Evolutionary conservation across 1,140 invertebrate genomes (phyloP).

Genomic region (Phymastichus coffea): DNA sequence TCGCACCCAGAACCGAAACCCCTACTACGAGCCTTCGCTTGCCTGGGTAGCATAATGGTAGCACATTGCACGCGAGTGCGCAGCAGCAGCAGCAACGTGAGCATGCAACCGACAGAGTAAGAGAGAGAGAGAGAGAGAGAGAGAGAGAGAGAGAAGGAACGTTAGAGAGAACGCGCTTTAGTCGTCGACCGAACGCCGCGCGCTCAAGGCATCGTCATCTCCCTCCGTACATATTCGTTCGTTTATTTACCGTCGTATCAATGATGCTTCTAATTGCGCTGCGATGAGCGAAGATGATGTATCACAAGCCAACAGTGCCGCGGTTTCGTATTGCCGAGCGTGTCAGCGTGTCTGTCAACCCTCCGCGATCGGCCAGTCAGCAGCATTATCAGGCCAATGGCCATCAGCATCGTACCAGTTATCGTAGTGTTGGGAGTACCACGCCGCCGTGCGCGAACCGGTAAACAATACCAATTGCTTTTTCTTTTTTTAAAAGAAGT

Average conservation of each 20-base stretch:
- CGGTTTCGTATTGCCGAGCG: constrained; percentile 54
- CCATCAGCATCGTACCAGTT: constrained; percentile 47
- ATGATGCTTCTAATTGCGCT: neutral
- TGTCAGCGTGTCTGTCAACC: constrained; percentile 49
- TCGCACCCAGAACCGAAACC: too few species aligned
- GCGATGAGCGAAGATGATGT: constrained; percentile 43
- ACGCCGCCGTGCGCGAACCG: constrained; percentile 50
- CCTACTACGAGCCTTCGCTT: too few species aligned
- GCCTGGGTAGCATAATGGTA: too few species aligned
- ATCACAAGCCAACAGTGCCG: constrained; percentile 54
- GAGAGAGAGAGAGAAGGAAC: neutral
- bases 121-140: neutral
- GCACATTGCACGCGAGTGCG: too few species aligned
- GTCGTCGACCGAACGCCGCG: neutral
- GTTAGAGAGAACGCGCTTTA: neutral
- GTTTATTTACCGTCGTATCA: neutral
- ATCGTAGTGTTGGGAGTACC: constrained; percentile 41
- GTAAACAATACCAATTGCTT: constrained; percentile 46
- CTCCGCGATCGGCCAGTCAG: constrained; percentile 45
- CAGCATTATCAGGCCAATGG: constrained; percentile 31
- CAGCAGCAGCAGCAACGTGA: too few species aligned
- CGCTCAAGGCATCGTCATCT: too few species aligned
- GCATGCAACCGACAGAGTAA: neutral
- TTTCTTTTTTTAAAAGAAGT: too few species aligned
- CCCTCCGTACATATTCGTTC: too few species aligned